phyloP scores from a whole-genome alignment of 2,113 vertebrate genomes.

The Gambusia affinis region DNA sequence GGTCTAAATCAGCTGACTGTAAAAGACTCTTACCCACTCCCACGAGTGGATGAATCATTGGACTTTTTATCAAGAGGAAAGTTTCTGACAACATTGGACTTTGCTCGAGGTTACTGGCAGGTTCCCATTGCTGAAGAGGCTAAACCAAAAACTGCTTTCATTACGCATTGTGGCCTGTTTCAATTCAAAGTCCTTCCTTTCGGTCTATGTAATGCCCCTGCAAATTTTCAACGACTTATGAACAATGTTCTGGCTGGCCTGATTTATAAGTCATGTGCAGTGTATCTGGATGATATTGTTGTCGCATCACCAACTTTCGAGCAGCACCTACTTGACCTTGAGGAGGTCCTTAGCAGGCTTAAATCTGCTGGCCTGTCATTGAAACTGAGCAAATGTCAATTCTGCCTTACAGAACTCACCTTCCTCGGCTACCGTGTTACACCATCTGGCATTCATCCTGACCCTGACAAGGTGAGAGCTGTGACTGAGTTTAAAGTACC shows the following conservation, averaged over 20 bases:
- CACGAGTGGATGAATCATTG: too few relatives aligned
- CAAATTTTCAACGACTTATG: too few relatives aligned
- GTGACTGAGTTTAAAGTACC: background rate
- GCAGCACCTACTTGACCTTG: background rate
- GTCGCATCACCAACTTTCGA: background rate
- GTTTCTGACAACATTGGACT: too few relatives aligned
- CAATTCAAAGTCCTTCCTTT: too few relatives aligned
- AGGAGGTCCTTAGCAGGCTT: constrained; percentile 2
- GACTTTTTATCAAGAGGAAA: too few relatives aligned
- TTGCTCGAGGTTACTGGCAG: too few relatives aligned
- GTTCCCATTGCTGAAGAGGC: too few relatives aligned
- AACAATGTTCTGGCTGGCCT: too few relatives aligned
- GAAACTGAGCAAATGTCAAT: background rate
- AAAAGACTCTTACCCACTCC: background rate
- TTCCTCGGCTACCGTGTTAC: background rate
- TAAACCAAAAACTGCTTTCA: too few relatives aligned
- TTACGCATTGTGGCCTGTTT: too few relatives aligned
- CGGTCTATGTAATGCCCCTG: too few relatives aligned
- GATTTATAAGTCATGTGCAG: too few relatives aligned
- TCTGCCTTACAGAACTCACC: background rate
- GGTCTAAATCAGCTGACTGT: background rate
- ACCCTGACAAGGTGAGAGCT: background rate
- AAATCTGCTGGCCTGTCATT: background rate
- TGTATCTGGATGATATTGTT: background rate
- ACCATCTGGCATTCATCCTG: background rate